Evolutionary conservation across 2,113 vertebrate species (phyloP).

Genomic region (Verasper variegatus): DNA sequence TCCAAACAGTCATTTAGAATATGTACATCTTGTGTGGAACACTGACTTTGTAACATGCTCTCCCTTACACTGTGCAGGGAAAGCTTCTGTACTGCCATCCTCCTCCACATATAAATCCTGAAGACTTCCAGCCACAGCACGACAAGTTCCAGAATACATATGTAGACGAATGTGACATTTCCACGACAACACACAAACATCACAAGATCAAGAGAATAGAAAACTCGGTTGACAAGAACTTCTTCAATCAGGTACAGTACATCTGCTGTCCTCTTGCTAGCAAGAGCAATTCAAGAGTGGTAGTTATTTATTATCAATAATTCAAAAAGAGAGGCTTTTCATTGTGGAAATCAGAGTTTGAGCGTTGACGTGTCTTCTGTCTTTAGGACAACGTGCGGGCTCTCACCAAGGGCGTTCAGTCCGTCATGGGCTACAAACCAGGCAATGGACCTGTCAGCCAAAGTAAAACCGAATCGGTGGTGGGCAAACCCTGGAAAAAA

Average conservation of each 20-base stretch:
- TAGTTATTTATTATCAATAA: background rate
- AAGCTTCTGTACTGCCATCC: constrained; percentile 94
- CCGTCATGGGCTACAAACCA: constrained; percentile 90
- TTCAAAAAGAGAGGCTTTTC: background rate
- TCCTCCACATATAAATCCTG: constrained; percentile 85
- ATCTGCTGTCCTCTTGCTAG: background rate
- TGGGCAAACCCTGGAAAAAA: constrained; percentile 96
- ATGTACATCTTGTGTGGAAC: background rate
- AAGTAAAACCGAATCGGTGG: background rate
- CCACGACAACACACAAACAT: constrained; percentile 46
- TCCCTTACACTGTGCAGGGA: constrained; percentile 80
- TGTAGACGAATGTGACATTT: background rate
- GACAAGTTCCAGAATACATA: constrained; percentile 51
- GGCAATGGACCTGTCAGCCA: constrained; percentile 76
- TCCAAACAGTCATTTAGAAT: background rate
- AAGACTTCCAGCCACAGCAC: constrained; percentile 90
- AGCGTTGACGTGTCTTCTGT: constrained; percentile 13
- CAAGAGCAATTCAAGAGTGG: background rate
- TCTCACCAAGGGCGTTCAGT: constrained; percentile 89
- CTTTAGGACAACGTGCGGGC: constrained; percentile 91
- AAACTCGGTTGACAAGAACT: constrained; percentile 91
- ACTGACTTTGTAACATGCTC: background rate
- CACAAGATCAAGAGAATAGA: constrained; percentile 87
- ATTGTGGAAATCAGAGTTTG: background rate
- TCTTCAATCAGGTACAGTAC: constrained; percentile 96